Evolutionary conservation across 2,113 vertebrate species (phyloP).

Genomic region (Climacteris rufus): DNA sequence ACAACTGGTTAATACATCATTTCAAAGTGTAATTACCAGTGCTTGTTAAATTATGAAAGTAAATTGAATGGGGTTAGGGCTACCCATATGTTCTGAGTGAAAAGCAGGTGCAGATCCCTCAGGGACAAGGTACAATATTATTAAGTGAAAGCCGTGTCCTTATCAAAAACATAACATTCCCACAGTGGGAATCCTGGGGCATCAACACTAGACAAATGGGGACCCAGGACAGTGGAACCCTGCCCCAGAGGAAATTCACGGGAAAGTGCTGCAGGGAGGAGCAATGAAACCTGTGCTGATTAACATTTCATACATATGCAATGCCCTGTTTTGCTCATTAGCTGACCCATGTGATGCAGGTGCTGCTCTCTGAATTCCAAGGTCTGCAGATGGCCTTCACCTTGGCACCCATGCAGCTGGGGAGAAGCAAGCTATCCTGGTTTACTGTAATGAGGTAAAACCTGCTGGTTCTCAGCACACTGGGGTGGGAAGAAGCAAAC

Average conservation of each 20-base stretch:
- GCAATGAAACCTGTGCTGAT: neutral
- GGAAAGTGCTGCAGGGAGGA: neutral
- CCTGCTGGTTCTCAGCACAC: fast-evolving
- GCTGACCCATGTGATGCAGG: neutral
- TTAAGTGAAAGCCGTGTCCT: neutral
- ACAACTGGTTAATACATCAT: neutral
- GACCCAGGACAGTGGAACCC: neutral
- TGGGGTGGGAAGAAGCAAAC: fast-evolving
- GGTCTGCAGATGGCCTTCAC: neutral
- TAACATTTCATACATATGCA: neutral
- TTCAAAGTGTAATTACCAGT: neutral
- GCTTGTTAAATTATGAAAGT: neutral
- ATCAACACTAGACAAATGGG: neutral
- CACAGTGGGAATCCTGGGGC: neutral
- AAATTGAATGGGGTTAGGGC: neutral
- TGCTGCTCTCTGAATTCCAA: neutral
- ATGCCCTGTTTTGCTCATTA: neutral
- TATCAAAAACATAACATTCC: neutral
- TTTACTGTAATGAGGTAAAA: neutral
- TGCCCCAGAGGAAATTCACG: neutral
- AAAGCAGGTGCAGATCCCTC: neutral
- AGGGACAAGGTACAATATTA: neutral
- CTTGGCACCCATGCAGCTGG: fast-evolving
- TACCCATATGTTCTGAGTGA: fast-evolving
- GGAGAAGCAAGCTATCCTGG: neutral